Conservation (phyloP, 2,113 vertebrate genomes). For the Pachypanchax playfairii region DNA sequence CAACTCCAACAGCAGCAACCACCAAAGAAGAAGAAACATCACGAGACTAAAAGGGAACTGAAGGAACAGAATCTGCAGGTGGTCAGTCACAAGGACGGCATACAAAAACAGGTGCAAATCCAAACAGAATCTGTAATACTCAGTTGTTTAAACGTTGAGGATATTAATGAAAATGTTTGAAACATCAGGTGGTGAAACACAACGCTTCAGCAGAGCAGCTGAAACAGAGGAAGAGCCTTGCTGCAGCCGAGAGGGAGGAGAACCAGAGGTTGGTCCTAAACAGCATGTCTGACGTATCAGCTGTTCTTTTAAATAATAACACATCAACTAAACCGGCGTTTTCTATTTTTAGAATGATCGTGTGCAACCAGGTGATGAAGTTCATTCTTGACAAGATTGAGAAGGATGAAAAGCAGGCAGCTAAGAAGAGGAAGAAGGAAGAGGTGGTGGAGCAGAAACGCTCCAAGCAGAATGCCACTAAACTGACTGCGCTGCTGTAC, state of each 20-base stretch:
- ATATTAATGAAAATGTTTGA: neutral
- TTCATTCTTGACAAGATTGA: slow-evolving; percentile 98
- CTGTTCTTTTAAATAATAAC: rapidly evolving
- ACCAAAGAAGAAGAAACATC: slow-evolving; percentile 80
- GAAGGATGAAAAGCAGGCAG: slow-evolving; percentile 97
- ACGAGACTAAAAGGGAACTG: slow-evolving; percentile 86
- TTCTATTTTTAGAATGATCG: slow-evolving; percentile 87
- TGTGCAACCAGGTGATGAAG: slow-evolving; percentile 99
- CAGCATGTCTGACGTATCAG: neutral
- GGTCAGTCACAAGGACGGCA: slow-evolving; percentile 87
- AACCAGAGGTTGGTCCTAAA: slow-evolving; percentile 76
- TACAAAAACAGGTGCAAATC: slow-evolving; percentile 90
- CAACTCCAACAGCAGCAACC: slow-evolving; percentile 35
- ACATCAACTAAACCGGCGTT: neutral
- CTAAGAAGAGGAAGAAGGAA: slow-evolving; percentile 94
- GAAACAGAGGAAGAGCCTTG: slow-evolving; percentile 92
- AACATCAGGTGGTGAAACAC: slow-evolving; percentile 87
- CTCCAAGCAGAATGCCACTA: slow-evolving; percentile 93
- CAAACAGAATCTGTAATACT: neutral
- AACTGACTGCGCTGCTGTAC: slow-evolving; percentile 94
- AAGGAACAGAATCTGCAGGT: slow-evolving; percentile 86
- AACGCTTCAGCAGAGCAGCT: slow-evolving; percentile 91
- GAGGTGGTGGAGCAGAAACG: slow-evolving; percentile 97
- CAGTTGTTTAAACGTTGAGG: neutral
- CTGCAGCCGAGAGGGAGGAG: slow-evolving; percentile 93